Conservation (phyloP, 2,888 invertebrate genomes). For the Drosophila lacicola region DNA sequence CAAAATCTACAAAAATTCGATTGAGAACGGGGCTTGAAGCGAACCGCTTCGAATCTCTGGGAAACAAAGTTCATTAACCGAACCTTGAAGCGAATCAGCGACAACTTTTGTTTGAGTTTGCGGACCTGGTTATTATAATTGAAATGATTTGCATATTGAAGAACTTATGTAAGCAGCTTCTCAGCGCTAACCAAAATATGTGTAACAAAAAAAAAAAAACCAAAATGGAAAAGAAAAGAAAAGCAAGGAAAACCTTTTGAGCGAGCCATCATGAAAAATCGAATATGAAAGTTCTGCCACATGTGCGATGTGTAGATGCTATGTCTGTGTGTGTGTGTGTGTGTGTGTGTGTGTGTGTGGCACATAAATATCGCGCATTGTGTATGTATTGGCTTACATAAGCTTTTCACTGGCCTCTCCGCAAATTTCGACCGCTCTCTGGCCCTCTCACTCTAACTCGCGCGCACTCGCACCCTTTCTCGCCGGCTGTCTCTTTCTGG, state of each 20-base stretch:
- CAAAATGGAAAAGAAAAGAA: conserved; percentile 6
- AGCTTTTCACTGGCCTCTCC: conserved; percentile 68
- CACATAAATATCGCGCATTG: conserved; percentile 70
- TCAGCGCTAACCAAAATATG: conserved; percentile 13
- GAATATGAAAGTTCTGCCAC: conserved; percentile 67
- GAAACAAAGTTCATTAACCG: too few species aligned
- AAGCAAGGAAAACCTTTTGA: conserved; percentile 44
- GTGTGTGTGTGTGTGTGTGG: conserved; percentile 30
- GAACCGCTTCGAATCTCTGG: too few species aligned
- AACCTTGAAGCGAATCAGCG: too few species aligned
- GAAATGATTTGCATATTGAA: conserved; percentile 45
- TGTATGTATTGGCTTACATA: conserved; percentile 81
- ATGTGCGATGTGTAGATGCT: conserved; percentile 41
- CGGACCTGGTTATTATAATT: conserved; percentile 36
- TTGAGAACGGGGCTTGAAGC: conserved; percentile 3
- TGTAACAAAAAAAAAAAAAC: background rate
- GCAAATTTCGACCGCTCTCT: conserved; percentile 53
- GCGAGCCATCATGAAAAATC: conserved; percentile 66
- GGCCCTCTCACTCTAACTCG: conserved; percentile 10
- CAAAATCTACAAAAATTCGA: conserved; percentile 3
- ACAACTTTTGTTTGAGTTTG: too few species aligned
- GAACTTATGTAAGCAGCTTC: conserved; percentile 48
- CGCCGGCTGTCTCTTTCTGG: conserved; percentile 44
- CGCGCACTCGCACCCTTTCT: background rate
- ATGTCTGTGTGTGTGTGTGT: conserved; percentile 10